Base-by-base conservation (phyloP, 2,113 vertebrate genomes). In the Podilymbus podiceps region DNA sequence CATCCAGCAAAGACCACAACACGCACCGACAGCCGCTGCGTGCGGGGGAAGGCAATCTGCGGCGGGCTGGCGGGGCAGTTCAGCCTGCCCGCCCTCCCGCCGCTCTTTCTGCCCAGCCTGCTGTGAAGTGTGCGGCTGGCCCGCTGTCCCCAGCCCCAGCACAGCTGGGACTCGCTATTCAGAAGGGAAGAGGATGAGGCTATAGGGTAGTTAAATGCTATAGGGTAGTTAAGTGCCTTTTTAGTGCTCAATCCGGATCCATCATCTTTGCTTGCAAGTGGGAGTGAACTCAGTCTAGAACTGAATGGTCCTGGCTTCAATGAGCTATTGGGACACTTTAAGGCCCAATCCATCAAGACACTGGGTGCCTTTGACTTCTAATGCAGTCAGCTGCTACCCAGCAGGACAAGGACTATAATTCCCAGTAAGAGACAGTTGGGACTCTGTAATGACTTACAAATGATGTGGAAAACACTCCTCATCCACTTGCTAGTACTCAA, bases 31-130 rank as follows among this genome's bases (percentile, higher is more conserved):
- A n/a, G 13, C 10, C 22, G 1, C 50, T 12, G 42, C 8, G 5
- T 38, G 38, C 8, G 38, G 38, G 38, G 84, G 40, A 4, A 55
- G 53, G 17, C n/a, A 52, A 47, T 13, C 10, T 35, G 63, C 7
- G 0, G 3, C 2, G 1, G n/a, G 35, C 33, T 44, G n/a, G 23
- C 23, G 12, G 63, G 66, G 2, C 2, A 55, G 62, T 69, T 60
- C 62, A 79, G 49, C 9, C 38, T 53, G 28, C 24, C 11, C 31
- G 69, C 52, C 52, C 31, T 50, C 55, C 60, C 35, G 12, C 67
- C 11, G 49, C 23, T 79, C 25, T 75, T 91, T 71, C 60, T 84
- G 31, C 49, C 56, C 33, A 38, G 52, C 83, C 93, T 18, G 35
- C 93, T 75, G 80, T 27, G 52, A 74, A 71, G 30, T 15, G 23